A percentile compares a stretch with the other conserved stretches of the same genome.
Conservation (phyloP, 53 echinoderm and acorn worm genomes). For the Holothuria scabra region DNA sequence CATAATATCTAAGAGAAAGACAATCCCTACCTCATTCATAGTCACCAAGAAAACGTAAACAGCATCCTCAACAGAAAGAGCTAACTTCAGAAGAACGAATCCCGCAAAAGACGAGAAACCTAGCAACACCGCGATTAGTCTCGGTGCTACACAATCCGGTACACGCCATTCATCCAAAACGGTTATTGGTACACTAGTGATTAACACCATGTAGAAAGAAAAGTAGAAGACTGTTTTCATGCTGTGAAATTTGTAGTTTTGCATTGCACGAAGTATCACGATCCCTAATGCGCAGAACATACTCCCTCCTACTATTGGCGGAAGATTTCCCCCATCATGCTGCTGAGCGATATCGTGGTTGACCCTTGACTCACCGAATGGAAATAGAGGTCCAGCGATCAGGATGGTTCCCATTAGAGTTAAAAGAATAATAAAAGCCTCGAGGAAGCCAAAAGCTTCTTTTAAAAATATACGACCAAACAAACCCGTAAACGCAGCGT, state of each 20-base stretch:
- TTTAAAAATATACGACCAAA: slow-evolving; percentile 56
- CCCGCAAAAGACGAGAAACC: neutral
- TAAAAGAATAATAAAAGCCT: slow-evolving; percentile 29
- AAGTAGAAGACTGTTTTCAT: slow-evolving; percentile 22
- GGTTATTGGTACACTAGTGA: slow-evolving; percentile 6
- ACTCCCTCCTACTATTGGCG: neutral
- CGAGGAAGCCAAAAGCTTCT: slow-evolving; percentile 35
- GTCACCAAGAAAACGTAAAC: slow-evolving; percentile 34
- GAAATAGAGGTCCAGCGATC: slow-evolving; percentile 44
- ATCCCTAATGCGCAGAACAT: neutral
- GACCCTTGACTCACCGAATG: slow-evolving; percentile 17
- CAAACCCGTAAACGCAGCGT: slow-evolving; percentile 42
- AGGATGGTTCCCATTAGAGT: slow-evolving; percentile 33
- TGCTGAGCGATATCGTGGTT: neutral
- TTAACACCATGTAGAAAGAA: neutral
- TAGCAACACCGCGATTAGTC: neutral
- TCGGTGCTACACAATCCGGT: neutral
- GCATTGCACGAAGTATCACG: slow-evolving; percentile 15
- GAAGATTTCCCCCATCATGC: neutral
- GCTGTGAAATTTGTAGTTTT: neutral
- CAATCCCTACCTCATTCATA: slow-evolving; percentile 22
- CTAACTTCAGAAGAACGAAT: slow-evolving; percentile 1
- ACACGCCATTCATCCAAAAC: neutral
- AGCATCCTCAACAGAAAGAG: slow-evolving; percentile 11
- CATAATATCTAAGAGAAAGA: slow-evolving; percentile 5